Conservation (phyloP, 2,888 invertebrate species). For the Crematogaster levior region DNA sequence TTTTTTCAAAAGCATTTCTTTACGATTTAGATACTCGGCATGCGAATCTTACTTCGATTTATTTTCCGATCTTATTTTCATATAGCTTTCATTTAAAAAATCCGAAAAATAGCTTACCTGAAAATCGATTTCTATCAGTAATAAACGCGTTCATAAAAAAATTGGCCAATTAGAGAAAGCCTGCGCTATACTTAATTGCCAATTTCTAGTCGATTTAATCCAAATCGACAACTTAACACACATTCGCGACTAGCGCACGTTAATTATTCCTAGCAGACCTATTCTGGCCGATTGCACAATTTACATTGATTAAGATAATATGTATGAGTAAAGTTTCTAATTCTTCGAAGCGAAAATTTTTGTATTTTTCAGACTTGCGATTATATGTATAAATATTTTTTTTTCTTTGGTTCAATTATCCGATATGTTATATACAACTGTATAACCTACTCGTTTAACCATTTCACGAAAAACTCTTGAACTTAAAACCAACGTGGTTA, state of each 20-base stretch:
- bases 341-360: background rate
- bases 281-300: constrained; percentile 21
- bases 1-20: background rate
- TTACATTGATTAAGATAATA: constrained; percentile 13
- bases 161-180: constrained; percentile 35
- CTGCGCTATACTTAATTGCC: constrained; percentile 28
- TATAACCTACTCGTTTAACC: background rate
- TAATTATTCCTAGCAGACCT: constrained; percentile 35
- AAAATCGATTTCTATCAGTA: constrained; percentile 20
- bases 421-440: background rate
- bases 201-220: constrained; percentile 43
- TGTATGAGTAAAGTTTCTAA: background rate
- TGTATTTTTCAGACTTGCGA: background rate
- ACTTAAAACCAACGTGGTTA: background rate
- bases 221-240: constrained; percentile 39
- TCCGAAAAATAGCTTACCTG: background rate
- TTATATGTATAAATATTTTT: background rate
- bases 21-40: background rate
- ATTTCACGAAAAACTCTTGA: background rate
- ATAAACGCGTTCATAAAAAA: constrained; percentile 30
- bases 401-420: background rate
- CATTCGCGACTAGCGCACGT: constrained; percentile 8
- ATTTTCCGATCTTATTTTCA: background rate
- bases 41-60: background rate
- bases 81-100: background rate